Evolutionary conservation across 2,797 vertebrate species (phyloP).

Genomic region (Neosilurus mollespiculum): DNA sequence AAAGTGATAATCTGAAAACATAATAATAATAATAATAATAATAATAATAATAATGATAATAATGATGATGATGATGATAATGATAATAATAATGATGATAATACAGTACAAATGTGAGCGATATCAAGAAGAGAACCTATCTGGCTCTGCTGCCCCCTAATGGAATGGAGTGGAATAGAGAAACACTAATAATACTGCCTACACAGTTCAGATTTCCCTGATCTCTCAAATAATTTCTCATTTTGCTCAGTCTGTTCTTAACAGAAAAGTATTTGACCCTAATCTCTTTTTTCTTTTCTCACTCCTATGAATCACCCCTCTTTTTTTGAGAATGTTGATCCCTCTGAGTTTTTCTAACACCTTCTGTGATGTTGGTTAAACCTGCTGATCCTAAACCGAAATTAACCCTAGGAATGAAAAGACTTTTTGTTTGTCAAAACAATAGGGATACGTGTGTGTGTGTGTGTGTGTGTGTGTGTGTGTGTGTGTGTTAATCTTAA

Average conservation of each 20-base stretch:
- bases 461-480: conserved; percentile 36
- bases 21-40: neutral
- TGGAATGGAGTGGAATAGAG: conserved; percentile 43
- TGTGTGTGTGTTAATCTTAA: conserved; percentile 49
- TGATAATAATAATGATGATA: too few relatives aligned
- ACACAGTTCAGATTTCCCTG: conserved; percentile 7
- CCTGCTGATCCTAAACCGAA: conserved; percentile 52
- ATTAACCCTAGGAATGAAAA: conserved; percentile 53
- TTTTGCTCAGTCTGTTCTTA: conserved; percentile 1
- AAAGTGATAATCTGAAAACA: neutral
- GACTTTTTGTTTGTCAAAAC: conserved; percentile 51
- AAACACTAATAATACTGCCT: conserved; percentile 57
- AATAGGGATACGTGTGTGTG: conserved; percentile 27
- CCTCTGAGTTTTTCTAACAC: conserved; percentile 34
- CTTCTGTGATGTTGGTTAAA: conserved; percentile 48
- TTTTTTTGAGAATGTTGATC: conserved; percentile 46
- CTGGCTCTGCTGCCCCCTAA: conserved; percentile 42
- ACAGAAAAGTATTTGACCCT: neutral
- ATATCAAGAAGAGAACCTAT: neutral
- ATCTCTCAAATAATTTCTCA: neutral
- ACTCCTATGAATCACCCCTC: conserved; percentile 32
- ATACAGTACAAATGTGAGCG: neutral
- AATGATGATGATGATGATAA: too few relatives aligned
- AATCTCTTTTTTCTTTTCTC: conserved; percentile 28
- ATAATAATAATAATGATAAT: too few relatives aligned